phyloP scores from a whole-genome alignment of 2,797 vertebrate species.

The Macropus fuliginosus region DNA sequence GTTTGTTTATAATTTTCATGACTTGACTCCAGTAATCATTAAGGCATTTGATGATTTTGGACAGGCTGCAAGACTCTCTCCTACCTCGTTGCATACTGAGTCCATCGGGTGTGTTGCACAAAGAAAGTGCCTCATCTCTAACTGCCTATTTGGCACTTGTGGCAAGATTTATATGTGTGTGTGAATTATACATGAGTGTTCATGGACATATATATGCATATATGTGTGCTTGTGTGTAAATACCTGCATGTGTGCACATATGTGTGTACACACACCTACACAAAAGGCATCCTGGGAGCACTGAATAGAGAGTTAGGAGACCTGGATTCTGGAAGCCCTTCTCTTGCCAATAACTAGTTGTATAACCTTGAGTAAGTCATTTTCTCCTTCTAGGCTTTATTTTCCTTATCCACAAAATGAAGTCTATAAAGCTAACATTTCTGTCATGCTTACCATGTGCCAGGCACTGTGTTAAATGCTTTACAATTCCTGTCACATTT shows the following conservation, averaged over 20 bases:
- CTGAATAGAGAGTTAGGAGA: neutral
- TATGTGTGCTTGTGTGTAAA: neutral
- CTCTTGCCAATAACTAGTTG: neutral
- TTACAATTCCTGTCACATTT: neutral
- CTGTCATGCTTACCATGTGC: neutral
- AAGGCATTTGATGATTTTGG: constrained; percentile 58
- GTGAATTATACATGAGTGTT: neutral
- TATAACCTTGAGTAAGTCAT: neutral
- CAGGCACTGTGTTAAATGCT: neutral
- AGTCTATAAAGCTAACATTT: neutral
- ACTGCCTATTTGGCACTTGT: constrained; percentile 11
- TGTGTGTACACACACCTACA: neutral
- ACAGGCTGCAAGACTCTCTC: neutral
- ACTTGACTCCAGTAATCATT: constrained; percentile 31
- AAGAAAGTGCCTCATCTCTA: constrained; percentile 4
- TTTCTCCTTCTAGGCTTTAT: neutral
- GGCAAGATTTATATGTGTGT: neutral
- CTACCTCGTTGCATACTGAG: constrained; percentile 51
- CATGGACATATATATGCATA: neutral
- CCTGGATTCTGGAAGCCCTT: neutral
- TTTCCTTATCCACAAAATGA: neutral
- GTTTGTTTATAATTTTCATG: constrained; percentile 65
- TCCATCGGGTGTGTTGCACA: constrained; percentile 26
- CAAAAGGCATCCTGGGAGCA: neutral
- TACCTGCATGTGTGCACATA: neutral